Base-by-base conservation (phyloP, 2,113 vertebrate species). In the Cyanoderma ruficeps region DNA sequence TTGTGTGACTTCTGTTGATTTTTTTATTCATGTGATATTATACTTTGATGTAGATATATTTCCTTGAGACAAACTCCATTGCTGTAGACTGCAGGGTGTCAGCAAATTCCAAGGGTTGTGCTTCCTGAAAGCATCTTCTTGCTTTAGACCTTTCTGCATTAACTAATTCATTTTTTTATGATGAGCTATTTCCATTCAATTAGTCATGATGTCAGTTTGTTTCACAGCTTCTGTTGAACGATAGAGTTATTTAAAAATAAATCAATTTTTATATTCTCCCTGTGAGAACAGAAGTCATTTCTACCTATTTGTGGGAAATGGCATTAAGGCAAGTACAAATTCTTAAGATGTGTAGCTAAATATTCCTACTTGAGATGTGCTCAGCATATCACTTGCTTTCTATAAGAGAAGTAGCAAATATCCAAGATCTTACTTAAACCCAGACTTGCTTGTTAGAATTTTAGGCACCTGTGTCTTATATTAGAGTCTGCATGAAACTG, bases 101-200 rank as follows among this genome's bases (percentile, higher is more conserved):
- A 35, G 46, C 46, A 42, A 30, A 63, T 95, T 94, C 64, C 24
- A 44, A 55, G 24, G n/a, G 30, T 33, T 3, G 0, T 68, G n/a
- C 39, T 94, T 90, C 78, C 75, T 30, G 13, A 88, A 91, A 85
- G 35, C 50, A 55, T 96, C 56, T 89, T 90, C 68, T 82, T 94
- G 56, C 19, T 75, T 94, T 91, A 57, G 28, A 37, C 65, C 46
- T 87, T 93, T 94, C 47, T 93, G 55, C 55, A 86, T 85, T 80
- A 94, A 68, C 50, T 67, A 65, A 55, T 72, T 83, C 6, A 17
- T 21, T 65, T 72, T 70, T 93, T 72, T 74, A 37, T 90, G 59
- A 60, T 42, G 39, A 91, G 50, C 50, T 76, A 7, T 88, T 97
- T 93, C 85, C 4, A 3, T 72, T 85, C 67, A 76, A 50, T 94